Base-by-base conservation (phyloP, 2,888 invertebrate species). In the Chrysolina americana region DNA sequence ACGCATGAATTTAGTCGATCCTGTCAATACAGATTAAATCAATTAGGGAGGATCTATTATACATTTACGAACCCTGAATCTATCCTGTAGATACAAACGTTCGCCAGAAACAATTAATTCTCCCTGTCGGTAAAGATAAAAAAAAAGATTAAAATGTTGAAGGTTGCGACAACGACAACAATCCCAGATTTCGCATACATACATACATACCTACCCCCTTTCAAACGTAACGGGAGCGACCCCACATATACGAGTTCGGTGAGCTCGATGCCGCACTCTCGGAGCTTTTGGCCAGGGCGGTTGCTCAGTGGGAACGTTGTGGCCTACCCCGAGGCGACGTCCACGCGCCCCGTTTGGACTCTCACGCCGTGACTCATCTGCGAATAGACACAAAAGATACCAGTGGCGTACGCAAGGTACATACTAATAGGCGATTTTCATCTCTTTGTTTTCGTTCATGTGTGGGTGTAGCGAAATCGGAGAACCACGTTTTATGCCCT, bases 281-380 rank as follows among this genome's bases (percentile, higher is more conserved):
- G 76, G 76, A 76, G 78, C 83, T 85, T 83, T 85, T 87, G 87
- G 87, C 87, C 87, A 86, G 84, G 83, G 87, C 85, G 87, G 87
- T 87, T 87, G 87, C 85, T 87, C 87, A 87, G 87, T 87, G 87
- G 87, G 87, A 87, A 87, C 87, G 87, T 87, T 87, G 87, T 85
- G 87, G 87, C 84, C 84, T 85, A 83, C 83, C 85, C 84, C 80
- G 81, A 84, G 83, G 85, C 83, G 82, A 82, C 80, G 84, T 82
- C 83, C 82, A 84, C 85, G 84, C 85, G 85, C 85, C 84, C 80
- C 84, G 36, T 8, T 17, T 50, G 66, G 17, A 69, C 80, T 79
- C 82, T 80, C 81, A 79, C 81, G 80, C 80, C 77, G 71, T 77
- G 78, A 77, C 71, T 76, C 75, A 76, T 74, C 76, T 76, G 76